phyloP scores from a whole-genome alignment of 2,113 vertebrate genomes.

The Thamnophis sirtalis region DNA sequence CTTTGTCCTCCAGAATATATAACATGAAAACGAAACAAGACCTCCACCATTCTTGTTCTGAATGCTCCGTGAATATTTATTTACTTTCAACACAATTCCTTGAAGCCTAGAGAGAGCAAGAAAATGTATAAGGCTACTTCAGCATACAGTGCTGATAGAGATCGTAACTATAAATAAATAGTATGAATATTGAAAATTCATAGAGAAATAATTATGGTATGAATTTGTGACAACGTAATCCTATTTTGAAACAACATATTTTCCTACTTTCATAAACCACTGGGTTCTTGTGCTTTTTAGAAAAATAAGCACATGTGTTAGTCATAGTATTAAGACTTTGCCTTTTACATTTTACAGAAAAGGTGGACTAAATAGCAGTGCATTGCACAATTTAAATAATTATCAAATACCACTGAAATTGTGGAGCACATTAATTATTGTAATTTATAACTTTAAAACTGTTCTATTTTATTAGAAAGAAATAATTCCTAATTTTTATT shows the following conservation, averaged over 20 bases:
- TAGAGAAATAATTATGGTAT: not conserved
- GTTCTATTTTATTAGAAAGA: constrained; percentile 65
- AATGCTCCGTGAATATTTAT: not conserved
- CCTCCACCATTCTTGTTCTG: not conserved
- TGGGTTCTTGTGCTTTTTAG: not conserved
- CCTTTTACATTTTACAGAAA: not conserved
- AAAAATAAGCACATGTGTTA: not conserved
- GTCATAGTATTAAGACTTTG: not conserved
- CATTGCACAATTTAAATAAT: not conserved
- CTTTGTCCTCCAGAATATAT: not conserved
- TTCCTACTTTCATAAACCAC: not conserved
- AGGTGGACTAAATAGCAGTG: not conserved
- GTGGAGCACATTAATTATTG: not conserved
- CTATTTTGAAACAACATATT: not conserved
- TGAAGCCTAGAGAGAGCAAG: not conserved
- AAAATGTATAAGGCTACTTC: not conserved
- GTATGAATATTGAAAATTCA: not conserved
- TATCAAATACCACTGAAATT: not conserved
- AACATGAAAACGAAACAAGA: not conserved
- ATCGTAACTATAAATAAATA: not conserved
- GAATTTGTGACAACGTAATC: not conserved
- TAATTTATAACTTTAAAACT: not conserved
- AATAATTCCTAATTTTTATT: constrained; percentile 56
- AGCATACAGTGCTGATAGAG: not conserved
- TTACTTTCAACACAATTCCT: not conserved